Evolutionary conservation across 2,888 invertebrate genomes (phyloP).

Genomic region (Drosophila seclusa): DNA sequence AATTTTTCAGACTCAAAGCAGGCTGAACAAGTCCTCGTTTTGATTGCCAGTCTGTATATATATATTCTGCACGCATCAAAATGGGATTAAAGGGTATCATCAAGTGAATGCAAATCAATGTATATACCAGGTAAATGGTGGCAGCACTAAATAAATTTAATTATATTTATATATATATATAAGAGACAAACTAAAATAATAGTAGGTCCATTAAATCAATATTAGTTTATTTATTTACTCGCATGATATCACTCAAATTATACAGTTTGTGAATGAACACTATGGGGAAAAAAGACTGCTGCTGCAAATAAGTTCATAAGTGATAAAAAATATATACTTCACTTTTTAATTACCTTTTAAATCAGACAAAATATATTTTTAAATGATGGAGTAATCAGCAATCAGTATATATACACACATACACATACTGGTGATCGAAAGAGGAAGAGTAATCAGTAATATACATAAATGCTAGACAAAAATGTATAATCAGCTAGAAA

Average conservation of each 20-base stretch:
- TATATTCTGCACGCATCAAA: background rate
- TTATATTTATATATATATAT: background rate
- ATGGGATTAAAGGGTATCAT: background rate
- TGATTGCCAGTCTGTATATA: background rate
- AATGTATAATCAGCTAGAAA: background rate
- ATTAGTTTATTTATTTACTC: background rate
- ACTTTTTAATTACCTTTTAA: background rate
- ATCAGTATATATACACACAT: background rate
- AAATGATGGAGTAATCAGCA: background rate
- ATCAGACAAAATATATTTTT: background rate
- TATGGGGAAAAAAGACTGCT: background rate
- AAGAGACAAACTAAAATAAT: background rate
- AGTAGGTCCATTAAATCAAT: background rate
- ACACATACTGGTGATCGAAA: background rate
- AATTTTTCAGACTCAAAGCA: conserved; percentile 14
- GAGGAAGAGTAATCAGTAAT: background rate
- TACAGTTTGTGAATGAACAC: background rate
- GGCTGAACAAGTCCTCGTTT: background rate
- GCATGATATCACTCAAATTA: background rate
- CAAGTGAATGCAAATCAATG: background rate
- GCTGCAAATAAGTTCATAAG: background rate
- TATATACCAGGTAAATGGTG: background rate
- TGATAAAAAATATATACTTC: background rate
- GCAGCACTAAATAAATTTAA: background rate
- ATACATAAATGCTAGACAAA: background rate